Evolutionary conservation across 30 jellyfish, hydroid and myxozoan genomes (phyloP), one percentile per base, ranked within the genome.

Genomic region (Aurelia sp.): DNA sequence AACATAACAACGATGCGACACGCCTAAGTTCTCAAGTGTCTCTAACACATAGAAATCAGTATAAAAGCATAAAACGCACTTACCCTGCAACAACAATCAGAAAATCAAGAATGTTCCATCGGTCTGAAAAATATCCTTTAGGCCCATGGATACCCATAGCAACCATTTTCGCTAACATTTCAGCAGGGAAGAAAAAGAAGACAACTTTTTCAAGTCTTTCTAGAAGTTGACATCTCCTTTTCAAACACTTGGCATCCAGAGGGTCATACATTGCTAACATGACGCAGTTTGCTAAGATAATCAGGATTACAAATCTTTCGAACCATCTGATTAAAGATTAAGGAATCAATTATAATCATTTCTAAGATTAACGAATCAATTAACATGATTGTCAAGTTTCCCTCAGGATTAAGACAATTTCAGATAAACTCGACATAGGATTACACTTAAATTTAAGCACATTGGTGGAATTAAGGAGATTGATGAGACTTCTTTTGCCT

Each of bases 201-300:
- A 92, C 96, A 23, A 86, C 92, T 30, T 67, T 66, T 57, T 92
- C 98, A 61, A 92, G 86, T 27, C 27, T 66, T 35, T 92, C 98
- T 61, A 92, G 73, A 15, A 55, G 55, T 66, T 27, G 72, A 82
- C 98, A 92, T 61, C 47, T 76, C 13, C 71, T 48, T 60, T 91
- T 85, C 30, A 27, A 13, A 62, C 98, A 92, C 13, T 92, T 27
- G 21, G 73, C 22, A 80, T 92, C 98, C 74, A 86, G 21, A 11
- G 98, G 98, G 75, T 92, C 84, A 67, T 82, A 82, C 87, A 92
- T 30, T 27, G 98, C 96, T 81, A 92, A 62, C 98, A 92, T 92
- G 82, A 86, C 87, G 75, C 98, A 92, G 74, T 92, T 92, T 62
- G 62, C 47, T 19, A 92, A 60, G 70, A 92, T 92, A 13, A 92